Percentiles rank a stretch among this genome's conserved stretches.
phyloP scores from a whole-genome alignment of 2,888 invertebrate species.

The Sarcophaga caerulescens region DNA sequence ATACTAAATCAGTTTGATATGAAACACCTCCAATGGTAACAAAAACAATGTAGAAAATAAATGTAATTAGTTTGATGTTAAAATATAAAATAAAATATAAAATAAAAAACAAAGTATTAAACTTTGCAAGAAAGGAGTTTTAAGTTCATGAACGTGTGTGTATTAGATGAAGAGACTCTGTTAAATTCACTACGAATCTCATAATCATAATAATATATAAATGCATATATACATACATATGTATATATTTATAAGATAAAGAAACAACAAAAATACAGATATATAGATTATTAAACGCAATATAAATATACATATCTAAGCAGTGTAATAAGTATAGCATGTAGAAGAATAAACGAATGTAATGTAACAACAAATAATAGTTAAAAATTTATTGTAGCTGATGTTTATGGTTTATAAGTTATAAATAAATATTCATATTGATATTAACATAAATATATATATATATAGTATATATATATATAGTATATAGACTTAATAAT shows the following conservation, averaged over 20 bases:
- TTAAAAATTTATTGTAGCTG: slow-evolving; percentile 52
- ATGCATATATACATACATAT: slow-evolving; percentile 13
- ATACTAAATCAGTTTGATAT: slow-evolving; percentile 7
- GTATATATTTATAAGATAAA: background rate
- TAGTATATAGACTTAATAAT: background rate
- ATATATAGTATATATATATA: background rate
- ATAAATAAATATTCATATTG: slow-evolving; percentile 35
- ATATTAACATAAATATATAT: slow-evolving; percentile 33
- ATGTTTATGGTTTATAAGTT: slow-evolving; percentile 46
- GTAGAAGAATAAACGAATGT: background rate
- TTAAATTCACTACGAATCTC: slow-evolving; percentile 1
- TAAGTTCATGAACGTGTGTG: slow-evolving; percentile 41
- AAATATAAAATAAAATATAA: background rate
- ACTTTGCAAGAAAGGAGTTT: slow-evolving; percentile 42
- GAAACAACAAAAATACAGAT: background rate
- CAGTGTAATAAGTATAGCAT: too few species aligned
- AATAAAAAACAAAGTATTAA: slow-evolving; percentile 14
- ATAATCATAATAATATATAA: background rate
- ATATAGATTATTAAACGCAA: background rate
- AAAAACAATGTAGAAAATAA: background rate
- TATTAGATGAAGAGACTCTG: slow-evolving; percentile 13
- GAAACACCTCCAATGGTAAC: slow-evolving; percentile 24
- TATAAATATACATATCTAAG: background rate
- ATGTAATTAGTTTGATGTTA: slow-evolving; percentile 44
- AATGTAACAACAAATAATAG: slow-evolving; percentile 22